Evolutionary conservation across 1,140 invertebrate species (phyloP).

Genomic region (Drosophila tsacasi): DNA sequence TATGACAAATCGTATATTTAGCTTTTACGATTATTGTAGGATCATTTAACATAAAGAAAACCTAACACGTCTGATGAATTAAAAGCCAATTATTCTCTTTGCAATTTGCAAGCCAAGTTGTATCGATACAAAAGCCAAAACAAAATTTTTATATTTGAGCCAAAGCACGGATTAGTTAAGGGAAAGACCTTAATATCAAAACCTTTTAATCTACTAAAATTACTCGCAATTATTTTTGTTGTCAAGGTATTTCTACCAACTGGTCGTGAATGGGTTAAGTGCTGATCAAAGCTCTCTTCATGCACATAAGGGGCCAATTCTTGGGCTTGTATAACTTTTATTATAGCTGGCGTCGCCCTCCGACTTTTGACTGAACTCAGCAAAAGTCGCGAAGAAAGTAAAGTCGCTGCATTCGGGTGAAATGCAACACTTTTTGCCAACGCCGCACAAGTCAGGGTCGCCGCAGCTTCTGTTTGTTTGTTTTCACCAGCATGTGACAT

Average conservation of each 20-base stretch:
- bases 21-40: too few relatives aligned
- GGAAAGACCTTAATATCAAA: neutral
- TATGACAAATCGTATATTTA: conserved; percentile 12
- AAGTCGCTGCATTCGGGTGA: conserved; percentile 69
- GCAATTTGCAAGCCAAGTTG: neutral
- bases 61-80: too few relatives aligned
- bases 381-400: conserved; percentile 71
- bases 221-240: neutral
- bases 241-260: conserved; percentile 5
- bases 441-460: conserved; percentile 77
- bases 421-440: conserved; percentile 75
- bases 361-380: conserved; percentile 64
- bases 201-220: neutral
- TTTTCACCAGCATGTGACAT: conserved; percentile 70
- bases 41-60: neutral
- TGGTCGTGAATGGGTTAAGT: conserved; percentile 23
- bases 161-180: too few relatives aligned
- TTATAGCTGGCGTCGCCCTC: conserved; percentile 62
- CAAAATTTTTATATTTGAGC: neutral
- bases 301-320: conserved; percentile 58
- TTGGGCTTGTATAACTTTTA: conserved; percentile 60
- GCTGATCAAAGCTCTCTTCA: conserved; percentile 45
- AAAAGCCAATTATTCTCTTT: too few relatives aligned
- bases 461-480: conserved; percentile 68
- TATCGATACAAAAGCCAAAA: neutral